Conservation (phyloP, 2,888 invertebrate species). For the Machimus atricapillus region DNA sequence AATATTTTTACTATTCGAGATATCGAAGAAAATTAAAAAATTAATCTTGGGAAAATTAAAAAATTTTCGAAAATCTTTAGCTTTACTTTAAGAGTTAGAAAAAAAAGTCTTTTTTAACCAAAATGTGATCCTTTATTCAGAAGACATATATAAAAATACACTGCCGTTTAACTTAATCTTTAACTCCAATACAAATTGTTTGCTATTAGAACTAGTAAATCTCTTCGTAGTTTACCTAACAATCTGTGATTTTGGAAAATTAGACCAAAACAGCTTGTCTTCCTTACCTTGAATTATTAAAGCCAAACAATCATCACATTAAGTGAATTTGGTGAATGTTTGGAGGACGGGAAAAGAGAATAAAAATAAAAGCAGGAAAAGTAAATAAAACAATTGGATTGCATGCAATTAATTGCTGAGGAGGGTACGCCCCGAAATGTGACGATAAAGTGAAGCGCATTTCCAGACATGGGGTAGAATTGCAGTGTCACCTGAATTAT, state of each 20-base stretch:
- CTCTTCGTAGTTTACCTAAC: not conserved
- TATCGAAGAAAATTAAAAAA: too few relatives aligned
- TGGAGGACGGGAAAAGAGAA: not conserved
- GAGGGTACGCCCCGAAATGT: not conserved
- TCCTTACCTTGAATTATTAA: not conserved
- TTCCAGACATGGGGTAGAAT: not conserved
- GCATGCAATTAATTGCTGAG: not conserved
- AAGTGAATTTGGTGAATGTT: not conserved
- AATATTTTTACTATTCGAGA: too few relatives aligned
- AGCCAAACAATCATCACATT: not conserved
- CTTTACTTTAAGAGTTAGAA: too few relatives aligned
- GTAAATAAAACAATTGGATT: not conserved
- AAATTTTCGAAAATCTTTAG: too few relatives aligned
- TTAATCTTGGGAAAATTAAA: too few relatives aligned
- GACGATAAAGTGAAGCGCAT: not conserved
- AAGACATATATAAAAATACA: not conserved
- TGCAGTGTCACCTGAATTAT: not conserved
- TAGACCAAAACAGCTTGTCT: not conserved
- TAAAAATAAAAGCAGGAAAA: not conserved
- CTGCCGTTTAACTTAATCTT: not conserved
- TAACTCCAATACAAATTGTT: not conserved
- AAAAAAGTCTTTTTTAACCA: too few relatives aligned
- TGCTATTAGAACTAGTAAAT: not conserved
- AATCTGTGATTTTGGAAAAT: not conserved
- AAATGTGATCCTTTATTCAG: too few relatives aligned